These are phyloP conservation scores for Callipepla californica DNA, from an alignment of 2,113 vertebrate genomes.

Conservation along the genomic window DNA sequence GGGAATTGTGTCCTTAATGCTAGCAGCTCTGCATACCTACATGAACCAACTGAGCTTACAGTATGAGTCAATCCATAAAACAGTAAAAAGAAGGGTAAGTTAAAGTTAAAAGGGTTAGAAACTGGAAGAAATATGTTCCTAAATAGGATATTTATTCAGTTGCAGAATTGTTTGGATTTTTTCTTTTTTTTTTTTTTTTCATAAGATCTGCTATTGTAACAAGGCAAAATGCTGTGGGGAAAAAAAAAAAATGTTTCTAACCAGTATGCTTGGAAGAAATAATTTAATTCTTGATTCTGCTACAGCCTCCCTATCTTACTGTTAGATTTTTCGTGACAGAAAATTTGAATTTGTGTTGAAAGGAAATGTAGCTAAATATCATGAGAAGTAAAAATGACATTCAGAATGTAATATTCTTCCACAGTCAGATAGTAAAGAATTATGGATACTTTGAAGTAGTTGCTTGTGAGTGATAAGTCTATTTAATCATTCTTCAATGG, in stretches of 20 bases:
- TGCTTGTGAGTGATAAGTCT: slow-evolving; percentile 5
- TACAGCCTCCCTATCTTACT: fast-evolving
- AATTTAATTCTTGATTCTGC: not conserved
- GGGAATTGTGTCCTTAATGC: not conserved
- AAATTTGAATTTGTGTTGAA: not conserved
- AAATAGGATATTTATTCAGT: not conserved
- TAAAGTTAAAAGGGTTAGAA: not conserved
- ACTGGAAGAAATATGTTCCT: not conserved
- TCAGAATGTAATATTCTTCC: not conserved
- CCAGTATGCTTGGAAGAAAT: not conserved
- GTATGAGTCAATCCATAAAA: not conserved
- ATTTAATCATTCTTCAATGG: not conserved
- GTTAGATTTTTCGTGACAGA: not conserved
- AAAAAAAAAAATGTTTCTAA: not conserved
- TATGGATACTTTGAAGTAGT: not conserved
- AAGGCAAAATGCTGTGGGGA: not conserved
- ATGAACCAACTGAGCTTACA: not conserved
- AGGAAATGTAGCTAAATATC: not conserved
- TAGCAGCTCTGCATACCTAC: not conserved
- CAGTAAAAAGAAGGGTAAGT: not conserved
- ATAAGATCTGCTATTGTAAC: not conserved
- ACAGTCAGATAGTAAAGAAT: not conserved
- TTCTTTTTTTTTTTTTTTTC: not conserved
- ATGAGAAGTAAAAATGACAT: not conserved
- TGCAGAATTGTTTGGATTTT: not conserved